Conservation (phyloP, 2,888 invertebrate genomes). For the Tetragonisca angustula region DNA sequence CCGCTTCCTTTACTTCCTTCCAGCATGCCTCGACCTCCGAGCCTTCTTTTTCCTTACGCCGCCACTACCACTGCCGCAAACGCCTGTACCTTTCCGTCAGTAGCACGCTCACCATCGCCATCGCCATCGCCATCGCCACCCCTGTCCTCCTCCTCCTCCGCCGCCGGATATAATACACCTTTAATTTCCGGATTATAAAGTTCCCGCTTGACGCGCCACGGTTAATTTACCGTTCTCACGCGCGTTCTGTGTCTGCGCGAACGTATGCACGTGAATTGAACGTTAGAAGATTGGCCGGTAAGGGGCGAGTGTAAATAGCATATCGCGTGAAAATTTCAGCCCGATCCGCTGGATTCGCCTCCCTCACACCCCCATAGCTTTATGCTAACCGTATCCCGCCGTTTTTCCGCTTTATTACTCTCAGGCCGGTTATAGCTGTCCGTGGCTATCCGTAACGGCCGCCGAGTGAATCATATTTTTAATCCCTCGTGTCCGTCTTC, state of each 20-base stretch:
- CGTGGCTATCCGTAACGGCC: no score
- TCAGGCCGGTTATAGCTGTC: not conserved
- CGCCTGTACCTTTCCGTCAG: conserved; percentile 24
- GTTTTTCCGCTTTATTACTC: conserved; percentile 4
- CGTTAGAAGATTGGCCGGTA: conserved; percentile 24
- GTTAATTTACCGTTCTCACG: conserved; percentile 79
- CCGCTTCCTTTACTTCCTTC: no score
- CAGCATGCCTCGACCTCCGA: no score
- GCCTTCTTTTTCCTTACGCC: conserved; percentile 40
- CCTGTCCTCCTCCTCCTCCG: conserved; percentile 50
- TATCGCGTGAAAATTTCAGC: conserved; percentile 32
- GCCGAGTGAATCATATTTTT: no score
- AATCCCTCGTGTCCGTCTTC: no score
- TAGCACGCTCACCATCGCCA: conserved; percentile 18
- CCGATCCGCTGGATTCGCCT: not conserved
- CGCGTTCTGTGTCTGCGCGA: conserved; percentile 56
- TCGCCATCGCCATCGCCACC: not conserved
- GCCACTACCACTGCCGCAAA: conserved; percentile 21
- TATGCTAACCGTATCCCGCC: not conserved
- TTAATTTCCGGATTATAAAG: conserved; percentile 83
- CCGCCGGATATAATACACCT: conserved; percentile 81
- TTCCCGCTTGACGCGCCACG: conserved; percentile 75
- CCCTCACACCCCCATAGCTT: no score
- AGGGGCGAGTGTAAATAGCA: conserved; percentile 1
- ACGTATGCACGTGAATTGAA: not conserved